Conservation (phyloP, 1,140 invertebrate genomes). For the Euwallacea similis region DNA sequence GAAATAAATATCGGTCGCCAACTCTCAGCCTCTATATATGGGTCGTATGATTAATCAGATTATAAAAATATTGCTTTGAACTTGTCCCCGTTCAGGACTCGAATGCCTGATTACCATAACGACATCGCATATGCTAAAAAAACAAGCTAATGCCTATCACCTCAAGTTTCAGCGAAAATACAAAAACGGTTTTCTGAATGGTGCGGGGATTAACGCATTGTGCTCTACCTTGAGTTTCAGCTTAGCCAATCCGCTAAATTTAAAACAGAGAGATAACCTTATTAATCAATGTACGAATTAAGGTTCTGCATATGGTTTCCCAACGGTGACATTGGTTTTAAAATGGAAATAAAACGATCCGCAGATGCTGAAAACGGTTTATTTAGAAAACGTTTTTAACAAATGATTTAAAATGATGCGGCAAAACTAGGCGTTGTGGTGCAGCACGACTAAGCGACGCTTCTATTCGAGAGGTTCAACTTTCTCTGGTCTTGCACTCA, state of each 20-base stretch:
- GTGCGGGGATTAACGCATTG: neutral
- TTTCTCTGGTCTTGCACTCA: no score
- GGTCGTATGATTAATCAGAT: constrained; percentile 26
- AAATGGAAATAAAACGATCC: constrained; percentile 38
- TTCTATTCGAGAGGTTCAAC: no score
- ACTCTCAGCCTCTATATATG: constrained; percentile 29
- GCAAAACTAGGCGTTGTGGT: neutral
- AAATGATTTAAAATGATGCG: constrained; percentile 7
- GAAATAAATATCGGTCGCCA: constrained; percentile 35
- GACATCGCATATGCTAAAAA: no score
- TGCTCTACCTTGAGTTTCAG: constrained; percentile 24
- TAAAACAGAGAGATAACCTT: constrained; percentile 20
- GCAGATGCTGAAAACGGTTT: constrained; percentile 23
- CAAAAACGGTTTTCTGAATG: neutral
- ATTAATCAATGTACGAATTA: constrained; percentile 28
- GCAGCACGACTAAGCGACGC: neutral
- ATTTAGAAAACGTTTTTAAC: constrained; percentile 26
- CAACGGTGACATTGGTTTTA: constrained; percentile 31
- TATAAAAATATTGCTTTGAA: constrained; percentile 28
- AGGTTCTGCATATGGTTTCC: constrained; percentile 32
- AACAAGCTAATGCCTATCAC: no score
- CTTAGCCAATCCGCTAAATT: constrained; percentile 6
- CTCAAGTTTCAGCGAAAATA: neutral
- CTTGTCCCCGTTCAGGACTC: constrained; percentile 16
- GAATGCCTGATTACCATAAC: constrained; percentile 16